A percentile compares a stretch with the other conserved stretches of the same genome.
These are phyloP conservation scores for Pachycephus smyrnensis DNA, from an alignment of 2,888 invertebrate species.

Conservation along the genomic window DNA sequence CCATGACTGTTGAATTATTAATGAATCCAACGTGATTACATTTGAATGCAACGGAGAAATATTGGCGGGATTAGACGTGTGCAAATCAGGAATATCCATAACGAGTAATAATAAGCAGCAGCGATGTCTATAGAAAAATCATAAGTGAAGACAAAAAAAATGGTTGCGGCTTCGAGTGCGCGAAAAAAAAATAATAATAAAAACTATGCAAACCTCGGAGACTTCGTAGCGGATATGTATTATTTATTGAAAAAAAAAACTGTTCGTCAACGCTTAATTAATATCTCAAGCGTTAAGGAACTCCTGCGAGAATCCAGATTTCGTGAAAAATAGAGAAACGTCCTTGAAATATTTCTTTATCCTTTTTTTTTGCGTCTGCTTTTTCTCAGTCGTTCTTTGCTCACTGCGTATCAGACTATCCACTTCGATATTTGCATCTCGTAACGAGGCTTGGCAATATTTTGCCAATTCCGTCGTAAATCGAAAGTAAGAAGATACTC, in stretches of 20 bases:
- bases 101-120: background rate
- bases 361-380: background rate
- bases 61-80: background rate
- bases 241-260: too few relatives aligned
- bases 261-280: too few relatives aligned
- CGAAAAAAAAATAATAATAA: background rate
- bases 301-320: background rate
- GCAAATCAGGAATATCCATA: background rate
- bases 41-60: background rate
- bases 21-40: background rate
- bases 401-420: background rate
- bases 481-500: too few relatives aligned
- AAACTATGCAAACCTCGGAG: too few relatives aligned
- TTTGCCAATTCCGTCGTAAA: too few relatives aligned
- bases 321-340: background rate
- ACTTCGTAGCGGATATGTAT: background rate
- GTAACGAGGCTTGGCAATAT: too few relatives aligned
- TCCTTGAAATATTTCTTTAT: background rate
- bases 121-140: background rate
- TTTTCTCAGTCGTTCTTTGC: background rate
- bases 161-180: background rate
- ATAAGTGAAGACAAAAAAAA: background rate
- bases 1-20: background rate
- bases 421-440: background rate
- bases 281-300: too few relatives aligned